Conservation (phyloP, 35 echinoderm and acorn worm genomes). For the Ophiothrix spiculata region DNA sequence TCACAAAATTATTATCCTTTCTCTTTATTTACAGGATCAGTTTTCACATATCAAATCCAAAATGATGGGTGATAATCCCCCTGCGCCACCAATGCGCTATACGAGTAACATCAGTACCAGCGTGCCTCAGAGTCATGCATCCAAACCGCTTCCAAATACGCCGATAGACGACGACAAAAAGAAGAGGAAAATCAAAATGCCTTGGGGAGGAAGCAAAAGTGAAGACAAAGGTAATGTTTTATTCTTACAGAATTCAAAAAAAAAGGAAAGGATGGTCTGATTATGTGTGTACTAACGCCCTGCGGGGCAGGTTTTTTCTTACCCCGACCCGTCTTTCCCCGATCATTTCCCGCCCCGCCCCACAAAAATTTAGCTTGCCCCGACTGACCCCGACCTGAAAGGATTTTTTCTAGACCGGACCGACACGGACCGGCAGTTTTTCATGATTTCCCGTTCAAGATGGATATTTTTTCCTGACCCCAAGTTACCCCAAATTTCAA, state of each 20-base stretch:
- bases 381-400: no score
- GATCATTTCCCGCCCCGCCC: no score
- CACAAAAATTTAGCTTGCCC: no score
- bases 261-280: neutral
- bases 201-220: constrained; percentile 57
- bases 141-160: constrained; percentile 72
- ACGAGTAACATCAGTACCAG: constrained; percentile 49
- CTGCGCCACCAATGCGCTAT: constrained; percentile 67
- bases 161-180: constrained; percentile 70
- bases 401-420: no score
- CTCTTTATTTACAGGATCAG: neutral
- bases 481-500: no score
- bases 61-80: constrained; percentile 51
- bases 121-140: constrained; percentile 28
- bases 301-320: no score
- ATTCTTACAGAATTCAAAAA: neutral
- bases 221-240: constrained; percentile 65
- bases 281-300: neutral
- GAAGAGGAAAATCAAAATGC: constrained; percentile 58
- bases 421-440: no score
- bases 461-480: no score
- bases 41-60: neutral
- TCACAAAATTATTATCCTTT: neutral
- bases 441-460: no score
- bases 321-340: no score